Conservation (phyloP, 2,888 invertebrate genomes). For the Theretra japonica region DNA sequence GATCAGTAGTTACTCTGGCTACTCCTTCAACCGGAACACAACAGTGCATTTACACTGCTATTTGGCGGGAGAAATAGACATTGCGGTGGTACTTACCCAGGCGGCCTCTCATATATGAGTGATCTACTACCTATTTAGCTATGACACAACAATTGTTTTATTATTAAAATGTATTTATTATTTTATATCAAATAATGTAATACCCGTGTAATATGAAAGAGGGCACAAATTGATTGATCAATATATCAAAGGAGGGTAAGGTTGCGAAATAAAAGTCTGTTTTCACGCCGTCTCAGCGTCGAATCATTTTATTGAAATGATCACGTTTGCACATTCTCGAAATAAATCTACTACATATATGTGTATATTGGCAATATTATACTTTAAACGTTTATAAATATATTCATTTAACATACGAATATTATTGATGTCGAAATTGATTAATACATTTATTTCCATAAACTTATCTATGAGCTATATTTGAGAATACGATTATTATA, state of each 20-base stretch:
- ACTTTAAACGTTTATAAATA: conserved; percentile 56
- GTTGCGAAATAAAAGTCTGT: conserved; percentile 15
- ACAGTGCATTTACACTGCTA: too few relatives aligned
- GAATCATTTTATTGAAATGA: conserved; percentile 67
- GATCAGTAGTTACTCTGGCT: too few relatives aligned
- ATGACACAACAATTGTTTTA: too few relatives aligned
- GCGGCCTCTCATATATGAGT: too few relatives aligned
- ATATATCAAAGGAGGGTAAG: neutral
- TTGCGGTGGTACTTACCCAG: too few relatives aligned
- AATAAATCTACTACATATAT: conserved; percentile 64
- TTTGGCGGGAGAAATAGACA: too few relatives aligned
- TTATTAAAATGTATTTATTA: too few relatives aligned
- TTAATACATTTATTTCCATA: conserved; percentile 22
- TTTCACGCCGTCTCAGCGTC: conserved; percentile 19
- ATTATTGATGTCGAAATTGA: conserved; percentile 42
- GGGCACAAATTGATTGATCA: too few relatives aligned
- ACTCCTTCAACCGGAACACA: too few relatives aligned
- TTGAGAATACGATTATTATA: conserved; percentile 31
- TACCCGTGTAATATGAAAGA: too few relatives aligned
- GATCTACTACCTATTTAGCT: too few relatives aligned
- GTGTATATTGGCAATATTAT: conserved; percentile 62
- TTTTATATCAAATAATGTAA: too few relatives aligned
- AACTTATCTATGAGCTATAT: conserved; percentile 52
- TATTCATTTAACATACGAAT: conserved; percentile 42
- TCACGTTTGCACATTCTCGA: conserved; percentile 65